Percentiles rank a stretch among this genome's conserved stretches.
These are phyloP conservation scores for Ptycholaimellus sp. DNA, from an alignment of 2,888 invertebrate species.

Conservation along the genomic window DNA sequence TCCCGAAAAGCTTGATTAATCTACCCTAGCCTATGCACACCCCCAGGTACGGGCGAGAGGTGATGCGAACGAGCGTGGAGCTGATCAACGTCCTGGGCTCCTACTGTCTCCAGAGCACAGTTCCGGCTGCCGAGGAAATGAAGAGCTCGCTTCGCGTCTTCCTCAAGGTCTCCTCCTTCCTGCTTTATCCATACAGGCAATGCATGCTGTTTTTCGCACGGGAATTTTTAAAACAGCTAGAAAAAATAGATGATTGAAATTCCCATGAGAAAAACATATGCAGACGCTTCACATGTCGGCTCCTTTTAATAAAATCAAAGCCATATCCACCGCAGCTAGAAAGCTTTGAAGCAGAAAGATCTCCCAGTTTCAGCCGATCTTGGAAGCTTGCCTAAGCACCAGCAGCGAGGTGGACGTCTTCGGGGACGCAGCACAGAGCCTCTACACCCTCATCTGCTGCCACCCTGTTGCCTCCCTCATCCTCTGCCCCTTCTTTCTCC, in stretches of 20 bases:
- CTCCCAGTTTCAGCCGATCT: constrained; percentile 27
- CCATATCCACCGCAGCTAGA: no score
- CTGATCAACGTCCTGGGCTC: constrained; percentile 18
- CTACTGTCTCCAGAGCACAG: constrained; percentile 15
- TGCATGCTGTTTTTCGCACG: no score
- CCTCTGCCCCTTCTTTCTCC: background rate
- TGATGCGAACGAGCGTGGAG: constrained; percentile 21
- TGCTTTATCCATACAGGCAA: no score
- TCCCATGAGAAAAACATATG: no score
- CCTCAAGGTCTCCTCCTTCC: no score
- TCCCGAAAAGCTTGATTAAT: no score
- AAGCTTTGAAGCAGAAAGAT: no score
- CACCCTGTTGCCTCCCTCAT: constrained; percentile 8
- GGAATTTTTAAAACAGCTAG: no score
- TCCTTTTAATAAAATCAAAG: no score
- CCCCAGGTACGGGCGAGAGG: constrained; percentile 21
- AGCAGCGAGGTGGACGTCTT: constrained; percentile 29
- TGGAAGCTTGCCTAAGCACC: constrained; percentile 27
- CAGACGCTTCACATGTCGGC: no score
- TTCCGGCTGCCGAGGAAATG: constrained; percentile 8
- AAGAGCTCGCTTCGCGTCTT: constrained; percentile 18
- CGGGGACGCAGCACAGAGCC: constrained; percentile 25
- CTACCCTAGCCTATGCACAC: no score
- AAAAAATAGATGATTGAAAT: no score
- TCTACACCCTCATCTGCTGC: constrained; percentile 29